These are phyloP conservation scores for Lepidurus arcticus DNA, from an alignment of 1,140 invertebrate species.

Conservation along the genomic window DNA sequence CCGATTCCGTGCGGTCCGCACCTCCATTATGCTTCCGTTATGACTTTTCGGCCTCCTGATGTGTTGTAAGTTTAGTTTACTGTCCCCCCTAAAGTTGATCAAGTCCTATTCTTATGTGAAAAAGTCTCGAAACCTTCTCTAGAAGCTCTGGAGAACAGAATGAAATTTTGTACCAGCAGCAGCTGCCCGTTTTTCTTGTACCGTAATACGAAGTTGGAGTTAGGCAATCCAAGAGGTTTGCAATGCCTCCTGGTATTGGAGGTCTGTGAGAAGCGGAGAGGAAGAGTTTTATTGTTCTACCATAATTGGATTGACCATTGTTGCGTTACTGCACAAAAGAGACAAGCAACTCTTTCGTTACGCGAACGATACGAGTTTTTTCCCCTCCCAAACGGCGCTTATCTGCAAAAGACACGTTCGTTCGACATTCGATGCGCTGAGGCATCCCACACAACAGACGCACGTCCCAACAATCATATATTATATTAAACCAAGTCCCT, in stretches of 20 bases:
- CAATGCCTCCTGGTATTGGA: background rate
- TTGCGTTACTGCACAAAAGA: background rate
- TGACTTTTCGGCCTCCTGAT: constrained; percentile 5
- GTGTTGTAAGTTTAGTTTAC: background rate
- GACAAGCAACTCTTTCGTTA: constrained; percentile 4
- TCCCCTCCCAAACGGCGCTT: background rate
- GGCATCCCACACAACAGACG: background rate
- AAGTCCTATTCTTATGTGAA: no score
- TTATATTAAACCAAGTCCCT: constrained; percentile 9
- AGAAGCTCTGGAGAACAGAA: no score
- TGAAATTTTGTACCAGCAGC: no score
- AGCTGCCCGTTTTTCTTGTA: no score
- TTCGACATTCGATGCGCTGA: constrained; percentile 18
- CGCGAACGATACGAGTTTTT: constrained; percentile 1
- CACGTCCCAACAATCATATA: constrained; percentile 2
- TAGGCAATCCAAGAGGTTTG: no score
- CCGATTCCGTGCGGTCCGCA: background rate
- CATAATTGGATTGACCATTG: constrained; percentile 6
- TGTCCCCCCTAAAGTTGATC: background rate
- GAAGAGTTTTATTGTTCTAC: background rate
- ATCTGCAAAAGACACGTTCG: background rate
- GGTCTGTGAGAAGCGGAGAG: background rate
- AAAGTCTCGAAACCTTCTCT: no score
- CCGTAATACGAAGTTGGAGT: no score
- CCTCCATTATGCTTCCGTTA: background rate